Percentiles rank a stretch among this genome's conserved stretches.
These are phyloP conservation scores for Hololepta plana DNA, from an alignment of 2,888 invertebrate species.

Conservation along the genomic window DNA sequence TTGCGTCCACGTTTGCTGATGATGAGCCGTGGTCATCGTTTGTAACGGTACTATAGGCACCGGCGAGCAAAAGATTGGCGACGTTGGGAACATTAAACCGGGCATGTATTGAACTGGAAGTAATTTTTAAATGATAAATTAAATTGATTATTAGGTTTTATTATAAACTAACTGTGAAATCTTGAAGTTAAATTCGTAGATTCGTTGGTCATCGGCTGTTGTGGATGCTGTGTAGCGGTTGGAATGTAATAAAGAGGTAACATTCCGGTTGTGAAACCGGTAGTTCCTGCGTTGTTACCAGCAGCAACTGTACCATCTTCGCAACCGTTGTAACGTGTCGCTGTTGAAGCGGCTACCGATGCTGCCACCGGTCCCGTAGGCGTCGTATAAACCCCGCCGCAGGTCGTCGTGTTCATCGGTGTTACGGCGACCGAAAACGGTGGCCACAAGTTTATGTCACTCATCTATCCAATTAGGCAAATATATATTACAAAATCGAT, in stretches of 20 bases:
- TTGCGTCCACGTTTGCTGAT: conserved; percentile 2
- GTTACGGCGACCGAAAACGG: conserved; percentile 35
- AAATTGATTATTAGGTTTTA: conserved; percentile 1
- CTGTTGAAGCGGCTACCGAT: no score
- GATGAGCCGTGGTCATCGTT: conserved; percentile 6
- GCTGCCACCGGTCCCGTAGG: no score
- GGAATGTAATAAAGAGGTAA: conserved; percentile 42
- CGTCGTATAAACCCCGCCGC: conserved; percentile 16
- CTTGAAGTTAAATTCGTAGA: no score
- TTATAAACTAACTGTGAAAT: conserved; percentile 5
- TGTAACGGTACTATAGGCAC: conserved; percentile 21
- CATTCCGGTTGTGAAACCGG: conserved; percentile 25
- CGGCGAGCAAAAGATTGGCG: conserved; percentile 45
- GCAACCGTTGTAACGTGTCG: no score
- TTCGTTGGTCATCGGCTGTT: no score
- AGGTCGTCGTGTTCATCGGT: conserved; percentile 21
- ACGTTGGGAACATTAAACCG: conserved; percentile 36
- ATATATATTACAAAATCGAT: no score
- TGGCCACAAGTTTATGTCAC: conserved; percentile 38
- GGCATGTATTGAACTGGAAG: conserved; percentile 44
- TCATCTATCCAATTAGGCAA: conserved; percentile 14
- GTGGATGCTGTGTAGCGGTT: conserved; percentile 18
- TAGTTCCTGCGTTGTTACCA: no score
- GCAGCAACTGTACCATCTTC: conserved; percentile 10
- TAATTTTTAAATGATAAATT: conserved; percentile 6